Evolutionary conservation across 2,888 invertebrate species (phyloP).

Genomic region (Eupithecia subumbrata): DNA sequence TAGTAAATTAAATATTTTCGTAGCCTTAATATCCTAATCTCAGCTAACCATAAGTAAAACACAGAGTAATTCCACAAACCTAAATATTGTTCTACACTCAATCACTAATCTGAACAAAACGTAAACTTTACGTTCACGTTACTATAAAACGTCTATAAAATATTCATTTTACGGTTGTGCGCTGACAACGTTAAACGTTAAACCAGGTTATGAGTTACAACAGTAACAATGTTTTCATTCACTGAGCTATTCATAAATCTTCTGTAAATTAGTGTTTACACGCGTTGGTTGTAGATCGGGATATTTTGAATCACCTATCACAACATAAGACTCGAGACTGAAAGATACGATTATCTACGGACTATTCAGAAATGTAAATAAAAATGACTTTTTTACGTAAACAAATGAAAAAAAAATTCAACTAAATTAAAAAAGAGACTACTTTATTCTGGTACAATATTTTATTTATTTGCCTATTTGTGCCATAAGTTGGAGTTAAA

Average conservation of each 20-base stretch:
- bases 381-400: too few relatives aligned
- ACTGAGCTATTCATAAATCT: constrained; percentile 72
- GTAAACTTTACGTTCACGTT: constrained; percentile 46
- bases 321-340: background rate
- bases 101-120: constrained; percentile 44
- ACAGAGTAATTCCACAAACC: constrained; percentile 12
- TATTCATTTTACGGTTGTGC: constrained; percentile 44
- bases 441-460: too few relatives aligned
- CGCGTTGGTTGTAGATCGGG: constrained; percentile 44
- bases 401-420: too few relatives aligned
- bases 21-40: background rate
- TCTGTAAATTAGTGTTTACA: constrained; percentile 61
- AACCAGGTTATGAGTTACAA: constrained; percentile 53
- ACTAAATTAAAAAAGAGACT: too few relatives aligned
- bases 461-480: too few relatives aligned
- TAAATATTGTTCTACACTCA: constrained; percentile 28
- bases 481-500: too few relatives aligned
- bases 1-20: background rate
- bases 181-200: constrained; percentile 10
- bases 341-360: background rate
- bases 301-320: constrained; percentile 57
- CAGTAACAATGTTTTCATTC: constrained; percentile 75
- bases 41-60: background rate
- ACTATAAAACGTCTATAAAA: constrained; percentile 58
- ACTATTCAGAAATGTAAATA: background rate